These are phyloP conservation scores for Bradypus variegatus DNA, from an alignment of 2,797 vertebrate species.

Conservation along the genomic window DNA sequence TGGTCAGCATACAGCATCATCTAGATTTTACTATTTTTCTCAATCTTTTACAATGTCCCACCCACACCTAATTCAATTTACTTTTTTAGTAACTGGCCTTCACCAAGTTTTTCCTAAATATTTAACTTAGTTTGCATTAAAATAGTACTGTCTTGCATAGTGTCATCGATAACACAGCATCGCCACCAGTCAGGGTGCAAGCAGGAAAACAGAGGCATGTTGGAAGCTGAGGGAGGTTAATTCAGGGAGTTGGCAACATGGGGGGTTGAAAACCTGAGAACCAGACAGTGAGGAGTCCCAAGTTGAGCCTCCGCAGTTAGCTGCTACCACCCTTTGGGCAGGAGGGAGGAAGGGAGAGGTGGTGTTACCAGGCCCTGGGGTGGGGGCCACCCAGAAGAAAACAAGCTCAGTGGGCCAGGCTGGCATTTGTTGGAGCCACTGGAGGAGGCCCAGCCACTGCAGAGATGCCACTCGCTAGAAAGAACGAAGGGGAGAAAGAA, in stretches of 20 bases:
- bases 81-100: neutral
- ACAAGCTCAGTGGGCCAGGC: rapidly evolving
- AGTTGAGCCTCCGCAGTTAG: neutral
- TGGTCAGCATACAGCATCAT: neutral
- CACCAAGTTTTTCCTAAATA: neutral
- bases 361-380: neutral
- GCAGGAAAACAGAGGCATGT: neutral
- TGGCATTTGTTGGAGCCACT: neutral
- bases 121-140: neutral
- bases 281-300: neutral
- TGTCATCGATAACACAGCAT: rapidly evolving
- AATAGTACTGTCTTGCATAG: neutral
- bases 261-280: neutral
- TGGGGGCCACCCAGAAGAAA: neutral
- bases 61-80: neutral
- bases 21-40: neutral
- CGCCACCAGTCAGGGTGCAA: neutral
- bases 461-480: neutral
- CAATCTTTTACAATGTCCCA: neutral
- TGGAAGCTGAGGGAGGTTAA: neutral
- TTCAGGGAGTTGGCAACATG: neutral
- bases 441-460: neutral
- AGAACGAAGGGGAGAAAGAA: neutral
- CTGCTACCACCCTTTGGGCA: neutral
- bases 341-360: rapidly evolving